Conservation (phyloP, 2,797 vertebrate species). For the Siniperca obscura region DNA sequence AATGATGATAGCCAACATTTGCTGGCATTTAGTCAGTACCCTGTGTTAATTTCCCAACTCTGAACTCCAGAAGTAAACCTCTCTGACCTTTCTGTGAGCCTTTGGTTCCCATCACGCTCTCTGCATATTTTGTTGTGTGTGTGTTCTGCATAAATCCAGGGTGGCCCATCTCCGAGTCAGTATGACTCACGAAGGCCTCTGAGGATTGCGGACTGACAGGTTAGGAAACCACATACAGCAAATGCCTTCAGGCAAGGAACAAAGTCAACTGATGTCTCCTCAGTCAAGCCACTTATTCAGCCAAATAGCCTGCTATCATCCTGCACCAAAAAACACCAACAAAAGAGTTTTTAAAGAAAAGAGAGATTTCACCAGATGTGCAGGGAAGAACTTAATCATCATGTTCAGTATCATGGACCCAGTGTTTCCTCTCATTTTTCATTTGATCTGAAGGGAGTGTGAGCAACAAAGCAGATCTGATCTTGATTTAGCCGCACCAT, state of each 20-base stretch:
- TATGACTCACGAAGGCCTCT: conserved; percentile 73
- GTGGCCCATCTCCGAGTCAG: conserved; percentile 66
- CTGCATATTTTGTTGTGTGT: conserved; percentile 48
- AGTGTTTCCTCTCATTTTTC: conserved; percentile 25
- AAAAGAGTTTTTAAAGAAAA: conserved; percentile 28
- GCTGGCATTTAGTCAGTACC: background rate
- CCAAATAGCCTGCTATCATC: conserved; percentile 52
- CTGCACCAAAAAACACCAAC: conserved; percentile 22
- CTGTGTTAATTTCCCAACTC: background rate
- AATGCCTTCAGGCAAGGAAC: conserved; percentile 69
- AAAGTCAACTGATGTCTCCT: conserved; percentile 71
- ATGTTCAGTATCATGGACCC: conserved; percentile 20
- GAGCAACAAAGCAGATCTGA: conserved; percentile 18
- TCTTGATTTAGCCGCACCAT: conserved; percentile 10
- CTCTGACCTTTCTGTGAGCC: conserved; percentile 48
- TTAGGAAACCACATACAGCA: conserved; percentile 73
- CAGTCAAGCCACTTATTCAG: conserved; percentile 54
- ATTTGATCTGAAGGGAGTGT: conserved; percentile 16
- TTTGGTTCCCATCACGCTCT: conserved; percentile 48
- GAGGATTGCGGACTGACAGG: conserved; percentile 81
- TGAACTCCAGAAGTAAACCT: conserved; percentile 31
- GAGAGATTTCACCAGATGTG: conserved; percentile 45
- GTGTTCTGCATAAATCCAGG: conserved; percentile 54
- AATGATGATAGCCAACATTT: background rate
- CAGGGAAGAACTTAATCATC: conserved; percentile 51